Base-by-base conservation (phyloP, 1,140 invertebrate species). In the Neodiprion fabricii region DNA sequence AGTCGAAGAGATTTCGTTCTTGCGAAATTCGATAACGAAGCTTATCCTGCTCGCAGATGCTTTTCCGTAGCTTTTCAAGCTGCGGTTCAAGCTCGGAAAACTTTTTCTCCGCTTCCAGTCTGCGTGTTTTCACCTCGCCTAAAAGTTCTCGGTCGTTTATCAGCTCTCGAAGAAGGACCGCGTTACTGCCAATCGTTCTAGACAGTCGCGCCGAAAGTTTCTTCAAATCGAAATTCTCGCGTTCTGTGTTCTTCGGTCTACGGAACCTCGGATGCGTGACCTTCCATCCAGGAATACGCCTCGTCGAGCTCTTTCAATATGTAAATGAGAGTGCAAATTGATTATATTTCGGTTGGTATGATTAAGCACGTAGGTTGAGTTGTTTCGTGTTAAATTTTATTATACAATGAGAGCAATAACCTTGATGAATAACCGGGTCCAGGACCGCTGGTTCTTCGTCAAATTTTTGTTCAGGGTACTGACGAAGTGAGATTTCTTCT, bases 101-200 rank as follows among this genome's bases (percentile, higher is more conserved):
- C 4, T 67, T 67, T 61, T 53, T 70, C 14, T 74, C 73, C 12
- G 73, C 73, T 10, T 65, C 49, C 12, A 74, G 48, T 71, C 69
- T 70, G 11, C 47, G 70, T n/a, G 14, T 49, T 71, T 74, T 74
- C 66, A 70, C 68, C n/a, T 47, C 49, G 0, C 40, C 69, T 7
- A 70, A 47, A 17, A 74, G 49, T 53, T n/a, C 40, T 67, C 47
- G 61, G 21, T 67, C 28, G 50, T 74, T 71, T 4, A 47, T 17
- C 10, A 74, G 53, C 14, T 47, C 68, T 40, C 40, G 28, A 48
- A 28, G 70, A 12, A 74, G 49, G 1, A 48, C 49, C 11, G 47
- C 47, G 71, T 74, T 74, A 10, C 76, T 74, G 74, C 79, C 50
- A 70, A 75, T 79, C 75, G 79, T 77, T 75, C 79, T 77, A 75